Evolutionary conservation across 2,888 invertebrate genomes (phyloP).

Genomic region (Notocelia uddmanniana): DNA sequence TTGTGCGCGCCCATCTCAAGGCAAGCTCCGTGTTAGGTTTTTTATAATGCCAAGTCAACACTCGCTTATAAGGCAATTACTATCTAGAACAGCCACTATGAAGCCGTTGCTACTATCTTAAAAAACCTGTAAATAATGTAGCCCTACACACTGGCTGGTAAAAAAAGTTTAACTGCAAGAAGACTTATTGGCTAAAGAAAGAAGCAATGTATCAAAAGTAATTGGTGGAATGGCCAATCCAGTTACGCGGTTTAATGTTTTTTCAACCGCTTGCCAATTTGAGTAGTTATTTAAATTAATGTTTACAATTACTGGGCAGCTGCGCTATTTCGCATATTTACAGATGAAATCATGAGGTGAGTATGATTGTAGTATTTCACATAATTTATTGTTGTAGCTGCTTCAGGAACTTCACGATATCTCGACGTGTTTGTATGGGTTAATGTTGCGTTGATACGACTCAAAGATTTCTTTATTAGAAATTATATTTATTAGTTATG

Average conservation of each 20-base stretch:
- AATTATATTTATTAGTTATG: no score
- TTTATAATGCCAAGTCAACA: slow-evolving; percentile 56
- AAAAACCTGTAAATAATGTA: slow-evolving; percentile 58
- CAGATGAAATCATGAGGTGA: neutral
- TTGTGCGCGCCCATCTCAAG: slow-evolving; percentile 26
- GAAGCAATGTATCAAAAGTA: slow-evolving; percentile 39
- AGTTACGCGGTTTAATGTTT: slow-evolving; percentile 26
- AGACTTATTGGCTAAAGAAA: slow-evolving; percentile 28
- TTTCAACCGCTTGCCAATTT: slow-evolving; percentile 11
- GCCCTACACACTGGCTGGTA: slow-evolving; percentile 20
- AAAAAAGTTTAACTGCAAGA: slow-evolving; percentile 32
- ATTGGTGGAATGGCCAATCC: slow-evolving; percentile 34
- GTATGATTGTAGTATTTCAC: neutral
- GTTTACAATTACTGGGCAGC: slow-evolving; percentile 10
- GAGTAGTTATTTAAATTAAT: slow-evolving; percentile 36
- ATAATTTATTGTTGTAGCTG: neutral
- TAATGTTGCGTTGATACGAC: no score
- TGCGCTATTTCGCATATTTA: neutral
- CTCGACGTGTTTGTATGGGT: neutral
- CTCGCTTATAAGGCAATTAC: slow-evolving; percentile 67
- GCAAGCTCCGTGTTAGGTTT: slow-evolving; percentile 56
- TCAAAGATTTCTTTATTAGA: no score
- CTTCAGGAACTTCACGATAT: neutral
- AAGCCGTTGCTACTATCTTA: slow-evolving; percentile 63
- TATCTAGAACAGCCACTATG: slow-evolving; percentile 62